These are phyloP conservation scores for Eumaeus atala DNA, from an alignment of 1,140 invertebrate species.

Conservation along the genomic window DNA sequence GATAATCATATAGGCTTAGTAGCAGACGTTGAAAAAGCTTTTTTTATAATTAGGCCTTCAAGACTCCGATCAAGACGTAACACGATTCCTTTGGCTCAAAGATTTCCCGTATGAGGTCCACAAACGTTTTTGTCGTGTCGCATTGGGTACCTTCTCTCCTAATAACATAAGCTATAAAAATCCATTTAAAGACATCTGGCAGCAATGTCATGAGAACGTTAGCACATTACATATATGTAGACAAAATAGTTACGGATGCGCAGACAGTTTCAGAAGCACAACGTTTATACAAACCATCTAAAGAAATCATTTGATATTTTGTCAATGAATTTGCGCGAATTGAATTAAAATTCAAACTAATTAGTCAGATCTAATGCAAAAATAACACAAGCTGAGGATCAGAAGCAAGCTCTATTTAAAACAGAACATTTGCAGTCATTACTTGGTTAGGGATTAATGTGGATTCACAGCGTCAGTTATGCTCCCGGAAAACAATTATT, in stretches of 20 bases:
- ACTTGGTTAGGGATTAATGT: conserved; percentile 26
- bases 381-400: conserved; percentile 7
- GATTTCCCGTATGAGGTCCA: conserved; percentile 16
- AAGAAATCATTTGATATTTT: conserved; percentile 22
- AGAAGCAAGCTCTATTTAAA: conserved; percentile 11
- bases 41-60: conserved; percentile 26
- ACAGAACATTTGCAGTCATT: conserved; percentile 18
- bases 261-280: conserved; percentile 17
- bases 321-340: conserved; percentile 28
- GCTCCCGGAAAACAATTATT: conserved; percentile 27
- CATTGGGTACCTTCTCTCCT: conserved; percentile 29
- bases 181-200: conserved; percentile 19
- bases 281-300: conserved; percentile 18
- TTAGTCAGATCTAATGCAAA: conserved; percentile 19
- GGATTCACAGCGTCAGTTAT: conserved; percentile 21
- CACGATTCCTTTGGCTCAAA: conserved; percentile 29
- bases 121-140: conserved; percentile 25
- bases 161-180: conserved; percentile 24
- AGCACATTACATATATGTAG: conserved; percentile 25
- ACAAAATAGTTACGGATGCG: conserved; percentile 25
- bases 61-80: conserved; percentile 24
- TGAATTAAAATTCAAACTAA: conserved; percentile 23
- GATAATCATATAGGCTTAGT: conserved; percentile 21
- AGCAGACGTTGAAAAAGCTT: conserved; percentile 29
- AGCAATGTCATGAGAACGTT: conserved; percentile 16